Base-by-base conservation (phyloP, 2,888 invertebrate genomes). In the Elgonia sp. region DNA sequence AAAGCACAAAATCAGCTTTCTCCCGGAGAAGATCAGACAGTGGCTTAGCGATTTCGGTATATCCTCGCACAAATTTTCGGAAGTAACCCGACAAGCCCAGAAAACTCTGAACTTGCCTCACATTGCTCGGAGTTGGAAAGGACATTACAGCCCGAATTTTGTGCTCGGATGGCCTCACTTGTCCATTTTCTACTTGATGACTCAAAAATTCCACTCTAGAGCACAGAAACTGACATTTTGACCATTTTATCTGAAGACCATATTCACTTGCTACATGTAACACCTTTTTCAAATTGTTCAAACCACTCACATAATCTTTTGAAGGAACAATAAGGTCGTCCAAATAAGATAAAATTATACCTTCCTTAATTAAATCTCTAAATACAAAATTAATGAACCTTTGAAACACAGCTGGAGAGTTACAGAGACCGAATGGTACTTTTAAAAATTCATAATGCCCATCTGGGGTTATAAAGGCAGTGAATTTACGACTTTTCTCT, bases 361-460 rank as follows among this genome's bases (percentile, higher is more conserved):
- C 84, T 7, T 86, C 75, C 2, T 20, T 20, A 4, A 90, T 84
- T 8, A 91, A 73, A 0, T 90, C 83, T 57, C 80, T 42, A 55
- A 92, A 91, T 6, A 90, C 72, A 0, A 79, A 72, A 29, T 88
- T 84, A 0, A 92, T 84, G 14, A 89, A 90, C 55, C 81, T 85
- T 14, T 91, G 90, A 67, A 92, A 91, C 14, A 88, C 72, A 0
- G 90, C 86, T 0, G 91, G 90, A 3, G 90, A 90, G 62, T 91
- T 91, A 29, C 90, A 90, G 0, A 91, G 63, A 18, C 91, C 91
- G 62, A 92, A 92, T 0, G 91, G 91, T 5, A 88, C 84, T 29
- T 60, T 81, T 16, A 89, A 39, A 72, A 91, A 92, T 57, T 92
- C 90, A 37, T 88, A 91, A 0, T 91, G 91, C 0, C 91, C 91